Conservation (phyloP, 2,797 vertebrate species). For the Carduelis carduelis region DNA sequence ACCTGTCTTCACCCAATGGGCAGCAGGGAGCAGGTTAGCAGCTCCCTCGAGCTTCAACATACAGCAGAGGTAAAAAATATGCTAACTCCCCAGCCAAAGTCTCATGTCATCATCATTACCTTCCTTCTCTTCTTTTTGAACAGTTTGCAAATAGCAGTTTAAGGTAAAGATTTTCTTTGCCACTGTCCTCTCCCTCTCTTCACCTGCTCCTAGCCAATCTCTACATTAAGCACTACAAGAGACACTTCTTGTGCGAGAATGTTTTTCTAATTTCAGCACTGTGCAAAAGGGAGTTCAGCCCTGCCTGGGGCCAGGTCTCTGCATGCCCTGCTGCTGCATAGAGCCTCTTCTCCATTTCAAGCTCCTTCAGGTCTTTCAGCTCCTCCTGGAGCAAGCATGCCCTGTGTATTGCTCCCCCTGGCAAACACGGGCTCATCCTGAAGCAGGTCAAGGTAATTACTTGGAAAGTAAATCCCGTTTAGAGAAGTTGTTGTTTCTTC, state of each 20-base stretch:
- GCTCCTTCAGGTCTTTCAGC: background rate
- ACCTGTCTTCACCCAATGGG: accelerated
- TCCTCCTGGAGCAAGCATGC: background rate
- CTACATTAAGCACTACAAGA: background rate
- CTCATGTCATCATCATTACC: background rate
- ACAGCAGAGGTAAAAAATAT: background rate
- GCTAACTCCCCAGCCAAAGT: background rate
- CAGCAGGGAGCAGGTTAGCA: background rate
- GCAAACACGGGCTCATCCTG: background rate
- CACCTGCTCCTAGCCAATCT: background rate
- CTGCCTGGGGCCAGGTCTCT: background rate
- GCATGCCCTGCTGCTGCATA: background rate
- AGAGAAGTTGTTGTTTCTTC: background rate
- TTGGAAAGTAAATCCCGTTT: background rate
- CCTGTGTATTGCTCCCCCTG: background rate
- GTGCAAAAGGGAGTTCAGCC: background rate
- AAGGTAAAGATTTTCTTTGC: background rate
- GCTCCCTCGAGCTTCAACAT: background rate
- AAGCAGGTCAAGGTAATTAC: background rate
- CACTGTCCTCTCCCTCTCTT: background rate
- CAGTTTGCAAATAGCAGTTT: background rate
- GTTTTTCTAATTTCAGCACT: background rate
- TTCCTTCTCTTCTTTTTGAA: background rate
- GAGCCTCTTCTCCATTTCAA: background rate
- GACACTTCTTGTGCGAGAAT: background rate